These are phyloP conservation scores for Lepetodrilus schrolli DNA, from an alignment of 2,888 invertebrate genomes.

Conservation along the genomic window DNA sequence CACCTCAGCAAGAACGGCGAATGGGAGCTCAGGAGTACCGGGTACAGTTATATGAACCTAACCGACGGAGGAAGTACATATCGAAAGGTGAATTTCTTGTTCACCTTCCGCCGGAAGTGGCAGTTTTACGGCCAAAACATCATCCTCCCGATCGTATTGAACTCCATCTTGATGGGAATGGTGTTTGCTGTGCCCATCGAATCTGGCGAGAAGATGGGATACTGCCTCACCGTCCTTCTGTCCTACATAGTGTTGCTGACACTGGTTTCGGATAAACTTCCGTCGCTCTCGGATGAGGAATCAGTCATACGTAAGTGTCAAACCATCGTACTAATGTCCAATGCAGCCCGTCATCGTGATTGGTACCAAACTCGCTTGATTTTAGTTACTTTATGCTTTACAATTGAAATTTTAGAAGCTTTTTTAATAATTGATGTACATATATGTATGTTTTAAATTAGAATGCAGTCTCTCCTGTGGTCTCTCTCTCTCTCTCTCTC, in stretches of 20 bases:
- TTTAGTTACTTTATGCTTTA: too few species aligned
- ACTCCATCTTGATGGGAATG: background rate
- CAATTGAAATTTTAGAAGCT: too few species aligned
- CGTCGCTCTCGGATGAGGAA: background rate
- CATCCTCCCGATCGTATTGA: background rate
- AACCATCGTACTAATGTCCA: too few species aligned
- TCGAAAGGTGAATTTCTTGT: background rate
- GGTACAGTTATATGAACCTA: background rate
- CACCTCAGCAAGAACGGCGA: background rate
- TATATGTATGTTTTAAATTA: too few species aligned
- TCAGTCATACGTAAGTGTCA: background rate
- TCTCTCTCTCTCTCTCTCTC: too few species aligned
- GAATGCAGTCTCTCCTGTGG: too few species aligned
- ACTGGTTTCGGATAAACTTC: background rate
- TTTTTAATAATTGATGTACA: too few species aligned
- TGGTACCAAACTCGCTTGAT: too few species aligned
- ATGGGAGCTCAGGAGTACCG: background rate
- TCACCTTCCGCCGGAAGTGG: slow-evolving; percentile 3
- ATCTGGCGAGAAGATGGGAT: background rate
- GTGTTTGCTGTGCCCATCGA: background rate
- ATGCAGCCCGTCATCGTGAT: too few species aligned
- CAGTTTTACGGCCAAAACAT: background rate
- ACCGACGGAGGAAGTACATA: background rate
- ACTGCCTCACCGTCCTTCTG: background rate
- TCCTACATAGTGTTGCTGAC: background rate